phyloP scores from a whole-genome alignment of 2,113 vertebrate species.

The Amazona guildingii region DNA sequence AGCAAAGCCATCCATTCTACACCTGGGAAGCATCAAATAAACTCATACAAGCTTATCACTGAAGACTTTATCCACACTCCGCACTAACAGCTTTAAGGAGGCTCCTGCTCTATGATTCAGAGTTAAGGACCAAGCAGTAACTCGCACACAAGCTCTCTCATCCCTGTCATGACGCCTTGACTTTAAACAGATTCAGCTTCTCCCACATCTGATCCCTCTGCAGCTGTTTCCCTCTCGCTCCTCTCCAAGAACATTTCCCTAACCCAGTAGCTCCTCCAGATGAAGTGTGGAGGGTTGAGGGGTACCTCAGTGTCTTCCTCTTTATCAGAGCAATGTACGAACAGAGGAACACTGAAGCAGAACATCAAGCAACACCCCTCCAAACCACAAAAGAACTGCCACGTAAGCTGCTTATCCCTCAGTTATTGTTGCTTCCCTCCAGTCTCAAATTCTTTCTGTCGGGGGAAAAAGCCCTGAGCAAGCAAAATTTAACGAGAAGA shows the following conservation, averaged over 20 bases:
- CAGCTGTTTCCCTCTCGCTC: constrained; percentile 48
- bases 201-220: neutral
- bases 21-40: neutral
- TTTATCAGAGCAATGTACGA: neutral
- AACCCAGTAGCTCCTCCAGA: constrained; percentile 7
- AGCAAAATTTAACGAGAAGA: constrained; percentile 35
- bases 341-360: neutral
- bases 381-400: neutral
- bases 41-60: neutral
- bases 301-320: neutral
- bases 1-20: neutral
- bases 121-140: neutral
- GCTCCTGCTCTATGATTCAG: neutral
- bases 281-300: neutral
- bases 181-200: neutral
- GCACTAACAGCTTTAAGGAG: neutral
- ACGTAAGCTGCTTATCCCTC: constrained; percentile 26
- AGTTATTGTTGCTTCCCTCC: constrained; percentile 17
- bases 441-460: constrained; percentile 34
- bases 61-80: fast-evolving
- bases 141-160: neutral
- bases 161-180: neutral
- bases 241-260: constrained; percentile 19
- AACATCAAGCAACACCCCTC: neutral
- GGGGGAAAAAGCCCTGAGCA: constrained; percentile 18